Evolutionary conservation across 2,797 vertebrate genomes (phyloP).

Genomic region (Enteromius trimaculatus): DNA sequence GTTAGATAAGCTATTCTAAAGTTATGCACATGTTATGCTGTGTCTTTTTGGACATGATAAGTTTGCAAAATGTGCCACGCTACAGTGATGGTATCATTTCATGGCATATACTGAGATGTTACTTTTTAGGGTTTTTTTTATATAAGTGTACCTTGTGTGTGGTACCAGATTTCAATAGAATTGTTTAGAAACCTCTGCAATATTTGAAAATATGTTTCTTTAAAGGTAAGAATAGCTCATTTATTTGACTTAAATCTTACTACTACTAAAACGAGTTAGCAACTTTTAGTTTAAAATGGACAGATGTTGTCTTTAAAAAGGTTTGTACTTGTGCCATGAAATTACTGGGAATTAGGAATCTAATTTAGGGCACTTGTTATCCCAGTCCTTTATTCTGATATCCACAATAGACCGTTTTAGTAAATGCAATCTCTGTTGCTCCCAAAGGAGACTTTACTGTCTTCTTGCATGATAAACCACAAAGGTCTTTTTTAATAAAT

Average conservation of each 20-base stretch:
- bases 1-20: not conserved
- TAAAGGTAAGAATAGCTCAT: not conserved
- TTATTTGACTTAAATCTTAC: not conserved
- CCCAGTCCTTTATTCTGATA: slow-evolving; percentile 9
- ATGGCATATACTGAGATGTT: not conserved
- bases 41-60: not conserved
- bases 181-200: not conserved
- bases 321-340: not conserved
- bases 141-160: not conserved
- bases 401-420: slow-evolving; percentile 38
- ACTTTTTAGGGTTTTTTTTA: not conserved
- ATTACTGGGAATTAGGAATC: not conserved
- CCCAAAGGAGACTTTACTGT: slow-evolving; percentile 27
- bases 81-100: not conserved
- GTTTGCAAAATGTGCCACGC: not conserved
- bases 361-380: slow-evolving; percentile 26
- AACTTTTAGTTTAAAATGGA: not conserved
- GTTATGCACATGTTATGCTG: not conserved
- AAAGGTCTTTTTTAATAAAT: slow-evolving; percentile 19
- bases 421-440: slow-evolving; percentile 36
- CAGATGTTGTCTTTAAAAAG: not conserved
- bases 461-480: slow-evolving; percentile 21
- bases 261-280: not conserved
- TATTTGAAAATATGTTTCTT: not conserved
- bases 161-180: no score